Evolutionary conservation across 2,113 vertebrate genomes (phyloP).

Genomic region (Gyps fulvus): DNA sequence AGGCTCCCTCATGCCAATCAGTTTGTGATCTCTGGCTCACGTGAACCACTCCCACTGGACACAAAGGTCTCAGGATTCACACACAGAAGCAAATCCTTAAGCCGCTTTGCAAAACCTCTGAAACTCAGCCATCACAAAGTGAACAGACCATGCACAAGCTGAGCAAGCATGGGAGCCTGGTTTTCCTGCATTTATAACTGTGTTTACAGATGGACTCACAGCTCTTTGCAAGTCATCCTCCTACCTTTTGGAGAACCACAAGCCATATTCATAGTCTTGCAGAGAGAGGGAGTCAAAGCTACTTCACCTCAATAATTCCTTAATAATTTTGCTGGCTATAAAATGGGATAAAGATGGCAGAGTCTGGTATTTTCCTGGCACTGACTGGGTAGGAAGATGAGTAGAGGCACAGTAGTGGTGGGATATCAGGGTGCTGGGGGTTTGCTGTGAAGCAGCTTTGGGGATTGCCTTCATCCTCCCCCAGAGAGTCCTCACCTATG

Average conservation of each 20-base stretch:
- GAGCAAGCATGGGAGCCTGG: rapidly evolving
- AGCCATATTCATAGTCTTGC: background rate
- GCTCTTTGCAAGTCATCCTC: background rate
- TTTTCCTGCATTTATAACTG: background rate
- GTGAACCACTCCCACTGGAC: background rate
- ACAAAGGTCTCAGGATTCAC: background rate
- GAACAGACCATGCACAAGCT: background rate
- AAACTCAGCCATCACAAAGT: background rate
- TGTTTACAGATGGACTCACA: background rate
- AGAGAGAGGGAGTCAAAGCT: background rate
- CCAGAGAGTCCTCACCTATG: background rate
- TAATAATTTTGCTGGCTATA: background rate
- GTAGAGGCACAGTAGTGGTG: background rate
- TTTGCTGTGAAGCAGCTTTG: background rate
- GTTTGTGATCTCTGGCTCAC: background rate
- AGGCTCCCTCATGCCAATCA: background rate
- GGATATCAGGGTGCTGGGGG: background rate
- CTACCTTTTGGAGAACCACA: background rate
- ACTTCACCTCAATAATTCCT: background rate
- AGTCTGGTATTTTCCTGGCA: background rate
- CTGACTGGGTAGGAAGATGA: background rate
- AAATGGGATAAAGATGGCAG: background rate
- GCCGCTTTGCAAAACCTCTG: background rate
- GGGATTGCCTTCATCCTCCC: background rate
- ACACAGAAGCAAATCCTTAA: background rate